phyloP scores from a whole-genome alignment of 1,140 invertebrate species.

The Diuraphis noxia region DNA sequence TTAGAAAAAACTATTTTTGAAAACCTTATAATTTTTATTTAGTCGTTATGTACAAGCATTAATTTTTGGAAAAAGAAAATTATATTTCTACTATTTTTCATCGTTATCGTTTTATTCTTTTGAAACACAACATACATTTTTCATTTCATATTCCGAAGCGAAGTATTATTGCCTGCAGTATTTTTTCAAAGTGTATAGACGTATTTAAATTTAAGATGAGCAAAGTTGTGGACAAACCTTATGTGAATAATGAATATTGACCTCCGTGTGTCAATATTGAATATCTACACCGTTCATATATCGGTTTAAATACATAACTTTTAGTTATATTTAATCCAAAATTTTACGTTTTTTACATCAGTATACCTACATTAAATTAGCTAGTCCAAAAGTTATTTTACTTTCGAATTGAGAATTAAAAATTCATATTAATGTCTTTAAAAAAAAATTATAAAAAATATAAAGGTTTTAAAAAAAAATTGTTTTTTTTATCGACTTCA shows the following conservation, averaged over 20 bases:
- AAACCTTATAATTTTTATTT: background rate
- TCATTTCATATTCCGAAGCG: background rate
- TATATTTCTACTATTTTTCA: background rate
- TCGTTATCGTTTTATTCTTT: too few relatives aligned
- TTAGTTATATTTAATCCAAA: background rate
- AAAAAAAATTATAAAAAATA: too few relatives aligned
- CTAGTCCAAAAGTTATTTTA: background rate
- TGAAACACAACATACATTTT: background rate
- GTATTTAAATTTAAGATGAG: background rate
- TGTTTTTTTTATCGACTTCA: too few relatives aligned
- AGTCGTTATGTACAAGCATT: background rate
- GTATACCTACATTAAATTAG: too few relatives aligned
- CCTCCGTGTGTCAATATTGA: too few relatives aligned
- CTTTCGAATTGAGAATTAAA: background rate
- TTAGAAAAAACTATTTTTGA: background rate
- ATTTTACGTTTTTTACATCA: background rate
- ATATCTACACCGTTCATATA: background rate
- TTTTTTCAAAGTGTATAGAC: too few relatives aligned
- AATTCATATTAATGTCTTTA: too few relatives aligned
- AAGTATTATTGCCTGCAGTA: background rate
- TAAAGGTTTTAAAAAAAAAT: too few relatives aligned
- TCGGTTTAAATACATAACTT: background rate
- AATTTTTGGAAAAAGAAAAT: background rate
- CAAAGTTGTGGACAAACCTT: background rate
- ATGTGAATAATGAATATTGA: too few relatives aligned